These are phyloP conservation scores for Cervus canadensis DNA, from an alignment of 2,113 vertebrate genomes.

Conservation along the genomic window DNA sequence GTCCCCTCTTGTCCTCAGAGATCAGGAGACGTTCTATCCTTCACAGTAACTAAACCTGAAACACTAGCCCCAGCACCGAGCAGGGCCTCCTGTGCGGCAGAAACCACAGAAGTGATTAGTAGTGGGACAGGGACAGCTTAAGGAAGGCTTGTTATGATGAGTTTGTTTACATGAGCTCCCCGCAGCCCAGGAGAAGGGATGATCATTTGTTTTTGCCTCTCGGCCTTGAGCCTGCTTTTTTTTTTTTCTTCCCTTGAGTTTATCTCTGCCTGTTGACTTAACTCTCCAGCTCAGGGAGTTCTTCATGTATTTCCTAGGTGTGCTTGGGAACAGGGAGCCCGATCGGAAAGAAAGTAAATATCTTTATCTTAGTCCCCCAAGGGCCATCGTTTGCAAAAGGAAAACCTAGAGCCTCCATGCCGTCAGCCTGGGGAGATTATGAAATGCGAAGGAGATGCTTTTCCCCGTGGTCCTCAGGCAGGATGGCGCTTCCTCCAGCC, in stretches of 20 bases:
- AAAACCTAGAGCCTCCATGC: background rate
- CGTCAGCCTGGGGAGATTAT: too few species aligned
- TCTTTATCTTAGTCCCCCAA: background rate
- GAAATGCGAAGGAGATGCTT: background rate
- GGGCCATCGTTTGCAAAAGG: background rate
- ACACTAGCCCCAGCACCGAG: background rate
- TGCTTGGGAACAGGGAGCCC: background rate
- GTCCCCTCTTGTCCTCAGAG: background rate
- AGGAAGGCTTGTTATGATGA: background rate
- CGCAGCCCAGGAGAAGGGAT: background rate
- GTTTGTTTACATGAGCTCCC: background rate
- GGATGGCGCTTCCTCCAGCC: background rate
- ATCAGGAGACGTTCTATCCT: background rate
- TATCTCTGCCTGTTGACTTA: background rate
- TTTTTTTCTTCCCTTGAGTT: background rate
- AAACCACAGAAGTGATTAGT: background rate
- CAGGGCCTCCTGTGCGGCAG: background rate
- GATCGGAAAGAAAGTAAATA: background rate
- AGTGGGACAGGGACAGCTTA: background rate
- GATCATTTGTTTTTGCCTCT: constrained; percentile 43
- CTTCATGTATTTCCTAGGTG: background rate
- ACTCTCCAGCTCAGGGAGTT: background rate
- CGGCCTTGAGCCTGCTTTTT: background rate
- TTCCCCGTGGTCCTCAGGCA: background rate
- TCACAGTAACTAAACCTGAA: background rate